Conservation (phyloP, 1,140 invertebrate species). For the Pachypsylla venusta region DNA sequence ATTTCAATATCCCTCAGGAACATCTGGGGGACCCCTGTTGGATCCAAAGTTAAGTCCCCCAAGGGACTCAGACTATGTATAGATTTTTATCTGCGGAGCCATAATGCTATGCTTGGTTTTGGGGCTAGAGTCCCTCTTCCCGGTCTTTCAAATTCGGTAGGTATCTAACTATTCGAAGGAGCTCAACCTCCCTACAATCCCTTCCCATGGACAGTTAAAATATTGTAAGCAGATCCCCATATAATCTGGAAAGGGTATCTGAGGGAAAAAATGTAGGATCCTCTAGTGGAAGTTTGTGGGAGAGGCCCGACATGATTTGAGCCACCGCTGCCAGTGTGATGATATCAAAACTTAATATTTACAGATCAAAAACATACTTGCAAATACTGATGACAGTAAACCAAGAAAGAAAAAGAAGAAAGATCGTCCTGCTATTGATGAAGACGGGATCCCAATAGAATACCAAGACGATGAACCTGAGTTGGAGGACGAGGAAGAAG, state of each 20-base stretch:
- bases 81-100: too few species aligned
- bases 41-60: too few species aligned
- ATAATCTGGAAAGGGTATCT: background rate
- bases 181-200: too few species aligned
- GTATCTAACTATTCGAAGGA: too few species aligned
- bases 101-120: too few species aligned
- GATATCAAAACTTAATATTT: background rate
- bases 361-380: background rate
- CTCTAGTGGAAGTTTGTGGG: background rate
- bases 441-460: background rate
- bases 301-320: too few species aligned
- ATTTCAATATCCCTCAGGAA: too few species aligned
- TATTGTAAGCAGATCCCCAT: background rate
- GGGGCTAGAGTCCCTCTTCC: too few species aligned
- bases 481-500: background rate
- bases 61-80: too few species aligned
- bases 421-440: background rate
- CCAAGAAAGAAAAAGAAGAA: constrained; percentile 3
- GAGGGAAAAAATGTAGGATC: background rate
- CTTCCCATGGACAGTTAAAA: background rate
- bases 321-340: background rate
- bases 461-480: background rate
- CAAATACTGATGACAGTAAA: background rate
- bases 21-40: too few species aligned
- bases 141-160: too few species aligned